Conservation (phyloP, 2,113 vertebrate species). For the Heteronetta atricapilla region DNA sequence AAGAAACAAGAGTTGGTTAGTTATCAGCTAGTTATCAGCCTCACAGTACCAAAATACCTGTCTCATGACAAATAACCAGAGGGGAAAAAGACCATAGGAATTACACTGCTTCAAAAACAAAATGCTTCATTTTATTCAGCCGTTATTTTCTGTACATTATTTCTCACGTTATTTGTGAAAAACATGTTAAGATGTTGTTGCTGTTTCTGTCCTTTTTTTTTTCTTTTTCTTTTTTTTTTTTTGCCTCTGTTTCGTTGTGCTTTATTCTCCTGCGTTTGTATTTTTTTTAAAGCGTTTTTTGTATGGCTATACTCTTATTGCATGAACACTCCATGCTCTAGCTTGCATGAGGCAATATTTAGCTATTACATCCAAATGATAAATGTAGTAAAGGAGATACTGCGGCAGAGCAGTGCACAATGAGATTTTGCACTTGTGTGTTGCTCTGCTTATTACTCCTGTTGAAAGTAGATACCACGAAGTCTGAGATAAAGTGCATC, state of each 20-base stretch:
- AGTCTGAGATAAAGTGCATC: background rate
- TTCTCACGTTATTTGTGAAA: background rate
- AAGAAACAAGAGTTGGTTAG: background rate
- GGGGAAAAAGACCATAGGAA: background rate
- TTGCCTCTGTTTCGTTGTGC: background rate
- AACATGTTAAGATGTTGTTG: background rate
- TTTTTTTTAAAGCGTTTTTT: background rate
- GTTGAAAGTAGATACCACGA: background rate
- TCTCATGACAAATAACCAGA: background rate
- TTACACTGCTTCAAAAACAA: background rate
- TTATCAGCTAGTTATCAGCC: background rate
- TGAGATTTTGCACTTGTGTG: background rate
- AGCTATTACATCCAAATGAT: background rate
- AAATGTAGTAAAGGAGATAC: accelerated
- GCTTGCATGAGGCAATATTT: background rate
- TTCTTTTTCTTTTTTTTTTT: slow-evolving; percentile 10
- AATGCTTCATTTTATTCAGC: background rate
- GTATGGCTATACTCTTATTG: background rate
- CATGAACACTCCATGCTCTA: background rate
- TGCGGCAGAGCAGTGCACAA: background rate
- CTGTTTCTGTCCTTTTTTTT: background rate
- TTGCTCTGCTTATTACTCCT: background rate
- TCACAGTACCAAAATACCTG: background rate
- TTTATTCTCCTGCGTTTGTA: background rate
- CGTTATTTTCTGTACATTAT: background rate